phyloP scores from a whole-genome alignment of 2,888 invertebrate species.

The Nemapogon koenigi region DNA sequence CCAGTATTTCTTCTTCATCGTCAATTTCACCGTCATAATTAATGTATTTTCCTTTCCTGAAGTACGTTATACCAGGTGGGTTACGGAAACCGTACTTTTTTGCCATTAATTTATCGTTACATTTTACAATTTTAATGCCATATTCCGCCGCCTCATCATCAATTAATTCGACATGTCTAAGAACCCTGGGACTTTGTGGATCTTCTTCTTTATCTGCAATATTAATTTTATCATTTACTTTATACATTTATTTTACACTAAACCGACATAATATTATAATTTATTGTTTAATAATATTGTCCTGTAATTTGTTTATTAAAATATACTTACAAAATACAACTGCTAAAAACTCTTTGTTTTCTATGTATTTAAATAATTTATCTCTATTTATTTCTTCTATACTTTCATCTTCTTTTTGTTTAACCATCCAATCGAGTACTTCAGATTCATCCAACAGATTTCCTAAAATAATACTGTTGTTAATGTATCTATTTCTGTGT shows the following conservation, averaged over 20 bases:
- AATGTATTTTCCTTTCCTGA: conserved; percentile 86
- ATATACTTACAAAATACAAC: conserved; percentile 88
- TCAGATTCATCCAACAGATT: conserved; percentile 74
- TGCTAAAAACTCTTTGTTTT: conserved; percentile 89
- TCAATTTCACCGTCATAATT: conserved; percentile 94
- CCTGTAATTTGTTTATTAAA: neutral
- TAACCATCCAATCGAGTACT: conserved; percentile 90
- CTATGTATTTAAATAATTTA: conserved; percentile 81
- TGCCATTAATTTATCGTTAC: conserved; percentile 87
- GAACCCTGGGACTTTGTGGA: conserved; percentile 77
- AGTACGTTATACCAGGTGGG: conserved; percentile 90
- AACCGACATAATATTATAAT: conserved; percentile 14
- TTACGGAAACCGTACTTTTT: conserved; percentile 91
- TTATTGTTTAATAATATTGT: conserved; percentile 1
- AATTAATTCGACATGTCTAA: conserved; percentile 87
- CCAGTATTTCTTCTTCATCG: conserved; percentile 88
- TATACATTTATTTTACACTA: neutral
- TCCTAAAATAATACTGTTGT: conserved; percentile 41
- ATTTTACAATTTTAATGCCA: conserved; percentile 89
- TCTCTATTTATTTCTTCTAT: conserved; percentile 90
- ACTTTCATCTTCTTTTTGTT: conserved; percentile 90
- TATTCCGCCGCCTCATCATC: conserved; percentile 93
- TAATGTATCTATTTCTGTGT: conserved; percentile 5
- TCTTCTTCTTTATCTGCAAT: conserved; percentile 80
- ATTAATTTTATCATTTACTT: neutral